These are phyloP conservation scores for Melipona beecheii DNA, from an alignment of 2,888 invertebrate species.

Conservation along the genomic window DNA sequence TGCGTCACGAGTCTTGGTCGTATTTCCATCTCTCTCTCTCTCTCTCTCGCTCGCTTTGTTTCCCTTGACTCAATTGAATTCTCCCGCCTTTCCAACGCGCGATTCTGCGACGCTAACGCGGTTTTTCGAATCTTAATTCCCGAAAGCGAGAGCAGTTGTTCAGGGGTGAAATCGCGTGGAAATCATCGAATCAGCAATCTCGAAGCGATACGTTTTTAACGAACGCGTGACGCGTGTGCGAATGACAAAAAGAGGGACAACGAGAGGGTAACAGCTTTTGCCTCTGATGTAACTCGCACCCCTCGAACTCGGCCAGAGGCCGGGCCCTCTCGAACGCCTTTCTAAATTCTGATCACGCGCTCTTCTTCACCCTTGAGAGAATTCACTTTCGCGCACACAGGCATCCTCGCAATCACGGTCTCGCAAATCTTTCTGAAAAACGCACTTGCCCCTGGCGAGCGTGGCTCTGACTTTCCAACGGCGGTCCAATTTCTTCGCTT, in stretches of 20 bases:
- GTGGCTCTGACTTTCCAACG: neutral
- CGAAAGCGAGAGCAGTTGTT: too few species aligned
- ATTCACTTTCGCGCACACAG: slow-evolving; percentile 1
- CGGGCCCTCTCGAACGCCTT: neutral
- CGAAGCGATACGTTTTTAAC: too few species aligned
- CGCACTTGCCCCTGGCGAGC: neutral
- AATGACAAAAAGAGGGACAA: neutral
- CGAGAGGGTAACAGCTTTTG: neutral
- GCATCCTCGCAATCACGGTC: slow-evolving; percentile 1
- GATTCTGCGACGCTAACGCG: too few species aligned
- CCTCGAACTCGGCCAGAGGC: neutral
- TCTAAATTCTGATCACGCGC: slow-evolving; percentile 9
- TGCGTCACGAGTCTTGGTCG: slow-evolving; percentile 14
- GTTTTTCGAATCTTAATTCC: neutral
- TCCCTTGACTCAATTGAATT: slow-evolving; percentile 29
- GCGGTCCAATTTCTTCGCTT: too few species aligned
- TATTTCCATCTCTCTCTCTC: neutral
- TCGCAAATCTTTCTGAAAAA: neutral
- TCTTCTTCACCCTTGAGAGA: slow-evolving; percentile 4
- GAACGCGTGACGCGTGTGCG: neutral
- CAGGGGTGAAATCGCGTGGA: too few species aligned
- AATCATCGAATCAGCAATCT: too few species aligned
- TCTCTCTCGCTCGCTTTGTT: slow-evolving; percentile 8
- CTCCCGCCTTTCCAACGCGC: neutral
- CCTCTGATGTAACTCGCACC: slow-evolving; percentile 2